Evolutionary conservation across 2,797 vertebrate species (phyloP), one percentile per base, ranked within the genome.

Genomic region (Ptychobarbus kaznakovi): DNA sequence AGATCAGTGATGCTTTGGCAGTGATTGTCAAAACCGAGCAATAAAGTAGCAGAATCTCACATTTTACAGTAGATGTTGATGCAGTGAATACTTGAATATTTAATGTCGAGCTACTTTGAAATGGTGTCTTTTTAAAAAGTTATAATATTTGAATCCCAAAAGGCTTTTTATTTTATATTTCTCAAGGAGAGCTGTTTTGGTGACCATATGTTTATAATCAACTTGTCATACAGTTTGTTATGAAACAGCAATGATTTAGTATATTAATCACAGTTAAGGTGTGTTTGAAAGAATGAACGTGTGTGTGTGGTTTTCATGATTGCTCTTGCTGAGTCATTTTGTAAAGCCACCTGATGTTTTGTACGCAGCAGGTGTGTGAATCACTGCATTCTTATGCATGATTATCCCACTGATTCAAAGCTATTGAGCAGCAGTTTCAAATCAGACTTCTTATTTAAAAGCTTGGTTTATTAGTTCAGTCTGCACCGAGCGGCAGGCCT

Each of bases 361-460:
- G 61, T 35, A 18, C 86, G 9, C 75, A 80, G 74, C 75, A 79
- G 73, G 74, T 70, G 65, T 82, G 51, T 20, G 13, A 72, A 61
- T 79, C 75, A 68, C 20, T 80, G 75, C 61, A 25, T 73, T 73
- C 53, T 86, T 74, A 79, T 73, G 16, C n/a, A 73, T 72, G 44
- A 73, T 87, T 80, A 80, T 80, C 44, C 66, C 28, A 13, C 22
- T 74, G 2, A 38, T 86, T 69, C 35, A 38, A 42, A 58, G 81
- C 69, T 49, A 35, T 44, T 58, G 56, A 44, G 11, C 18, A n/a
- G 78, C 32, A 46, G 20, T 61, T 32, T 2, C n/a, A 28, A 46
- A 22, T 46, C 81, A 46, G 68, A 42, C 18, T 20, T 73, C 18
- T 63, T 65, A 75, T 82, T 74, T 66, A 75, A 82, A 82, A 82